Percentiles rank a stretch among this genome's conserved stretches.
Evolutionary conservation across 2,888 invertebrate species (phyloP).

Genomic region (Megamerina dolium): DNA sequence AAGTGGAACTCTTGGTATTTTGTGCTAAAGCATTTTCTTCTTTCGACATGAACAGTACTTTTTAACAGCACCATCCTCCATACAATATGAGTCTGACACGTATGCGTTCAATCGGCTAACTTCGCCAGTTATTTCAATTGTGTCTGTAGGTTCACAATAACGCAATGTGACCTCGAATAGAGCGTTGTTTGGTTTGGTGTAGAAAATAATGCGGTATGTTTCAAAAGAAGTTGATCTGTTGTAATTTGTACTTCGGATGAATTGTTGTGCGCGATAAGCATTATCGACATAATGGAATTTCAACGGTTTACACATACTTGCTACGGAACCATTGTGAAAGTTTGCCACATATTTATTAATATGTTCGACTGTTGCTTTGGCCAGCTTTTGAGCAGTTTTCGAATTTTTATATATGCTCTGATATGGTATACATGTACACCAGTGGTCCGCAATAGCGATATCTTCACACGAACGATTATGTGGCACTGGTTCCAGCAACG

Average conservation of each 20-base stretch:
- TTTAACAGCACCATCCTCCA: conserved; percentile 52
- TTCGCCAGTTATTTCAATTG: conserved; percentile 53
- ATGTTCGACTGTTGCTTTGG: conserved; percentile 40
- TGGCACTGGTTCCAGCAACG: conserved; percentile 57
- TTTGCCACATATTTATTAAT: conserved; percentile 38
- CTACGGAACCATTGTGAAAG: conserved; percentile 37
- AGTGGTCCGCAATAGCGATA: conserved; percentile 63
- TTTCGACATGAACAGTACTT: conserved; percentile 55
- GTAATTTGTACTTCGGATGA: conserved; percentile 9
- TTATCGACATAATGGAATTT: conserved; percentile 54
- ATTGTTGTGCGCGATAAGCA: conserved; percentile 47
- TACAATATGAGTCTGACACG: conserved; percentile 52
- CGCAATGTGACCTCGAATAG: conserved; percentile 66
- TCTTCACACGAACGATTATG: conserved; percentile 62
- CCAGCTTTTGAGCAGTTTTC: conserved; percentile 53
- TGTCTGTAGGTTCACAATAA: conserved; percentile 37
- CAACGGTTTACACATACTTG: conserved; percentile 53
- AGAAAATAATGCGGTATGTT: conserved; percentile 60
- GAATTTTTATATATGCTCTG: conserved; percentile 46
- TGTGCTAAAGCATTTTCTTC: conserved; percentile 23
- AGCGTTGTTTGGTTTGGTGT: conserved; percentile 62
- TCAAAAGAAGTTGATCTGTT: conserved; percentile 12
- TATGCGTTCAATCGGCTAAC: conserved; percentile 59
- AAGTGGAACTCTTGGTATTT: conserved; percentile 5
- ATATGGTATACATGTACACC: conserved; percentile 70